Percentiles rank a stretch among this genome's conserved stretches.
phyloP scores from a whole-genome alignment of 2,113 vertebrate species.

The Notarius quadriscutis region DNA sequence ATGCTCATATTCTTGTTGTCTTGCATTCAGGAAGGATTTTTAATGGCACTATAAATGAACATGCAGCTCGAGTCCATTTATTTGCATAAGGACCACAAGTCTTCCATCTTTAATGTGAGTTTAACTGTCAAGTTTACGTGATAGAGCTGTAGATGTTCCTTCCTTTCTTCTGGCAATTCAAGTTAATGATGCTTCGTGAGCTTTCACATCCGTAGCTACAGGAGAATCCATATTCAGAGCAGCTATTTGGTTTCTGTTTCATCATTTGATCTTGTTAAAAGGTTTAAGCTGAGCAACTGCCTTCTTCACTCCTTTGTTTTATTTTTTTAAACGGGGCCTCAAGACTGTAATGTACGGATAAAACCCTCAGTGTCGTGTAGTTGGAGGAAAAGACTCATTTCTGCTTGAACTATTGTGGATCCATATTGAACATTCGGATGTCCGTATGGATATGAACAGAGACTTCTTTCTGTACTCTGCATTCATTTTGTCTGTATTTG shows the following conservation, averaged over 20 bases:
- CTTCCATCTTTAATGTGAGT: not conserved
- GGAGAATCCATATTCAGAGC: not conserved
- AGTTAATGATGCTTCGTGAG: slow-evolving; percentile 49
- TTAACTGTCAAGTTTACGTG: not conserved
- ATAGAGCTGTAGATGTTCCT: slow-evolving; percentile 19
- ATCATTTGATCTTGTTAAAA: not conserved
- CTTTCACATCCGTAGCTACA: slow-evolving; percentile 28
- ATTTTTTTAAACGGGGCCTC: not conserved
- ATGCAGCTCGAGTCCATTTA: not conserved
- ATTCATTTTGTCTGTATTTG: no score
- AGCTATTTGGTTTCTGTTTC: slow-evolving; percentile 5
- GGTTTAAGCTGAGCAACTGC: not conserved
- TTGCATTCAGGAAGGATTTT: not conserved
- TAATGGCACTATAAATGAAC: not conserved
- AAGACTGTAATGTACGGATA: not conserved
- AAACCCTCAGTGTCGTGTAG: not conserved
- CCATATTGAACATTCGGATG: no score
- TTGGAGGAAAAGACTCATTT: not conserved
- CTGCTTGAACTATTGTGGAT: no score
- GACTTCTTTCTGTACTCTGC: no score
- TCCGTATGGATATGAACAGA: no score
- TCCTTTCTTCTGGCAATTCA: slow-evolving; percentile 34
- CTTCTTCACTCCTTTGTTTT: not conserved
- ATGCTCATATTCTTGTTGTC: not conserved
- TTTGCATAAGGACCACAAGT: not conserved